These are phyloP conservation scores for Galeopsomyia nigrocyanea DNA, from an alignment of 2,888 invertebrate genomes.

Conservation along the genomic window DNA sequence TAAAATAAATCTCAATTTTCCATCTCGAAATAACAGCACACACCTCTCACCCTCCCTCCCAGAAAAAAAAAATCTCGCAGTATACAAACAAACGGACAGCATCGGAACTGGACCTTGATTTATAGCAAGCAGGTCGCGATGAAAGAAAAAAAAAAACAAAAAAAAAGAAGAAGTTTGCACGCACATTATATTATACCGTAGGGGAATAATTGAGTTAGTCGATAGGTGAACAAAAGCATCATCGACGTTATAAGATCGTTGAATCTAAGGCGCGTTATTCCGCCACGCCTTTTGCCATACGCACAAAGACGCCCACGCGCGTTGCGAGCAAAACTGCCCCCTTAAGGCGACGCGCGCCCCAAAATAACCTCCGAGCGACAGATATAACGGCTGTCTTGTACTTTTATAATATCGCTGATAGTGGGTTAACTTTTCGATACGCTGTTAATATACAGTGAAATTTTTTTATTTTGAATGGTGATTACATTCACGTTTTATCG, in stretches of 20 bases:
- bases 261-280: slow-evolving; percentile 17
- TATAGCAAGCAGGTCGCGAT: background rate
- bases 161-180: slow-evolving; percentile 2
- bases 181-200: slow-evolving; percentile 23
- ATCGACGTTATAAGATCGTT: slow-evolving; percentile 26
- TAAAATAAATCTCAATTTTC: too few species aligned
- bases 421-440: too few species aligned
- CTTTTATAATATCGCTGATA: too few species aligned
- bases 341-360: slow-evolving; percentile 6
- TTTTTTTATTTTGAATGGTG: too few species aligned
- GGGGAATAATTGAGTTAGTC: slow-evolving; percentile 37
- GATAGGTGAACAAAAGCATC: slow-evolving; percentile 24
- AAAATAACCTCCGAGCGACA: background rate
- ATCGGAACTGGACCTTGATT: background rate
- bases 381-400: too few species aligned
- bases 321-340: slow-evolving; percentile 29
- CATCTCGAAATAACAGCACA: too few species aligned
- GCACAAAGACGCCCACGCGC: slow-evolving; percentile 36
- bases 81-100: background rate
- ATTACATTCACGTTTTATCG: too few species aligned
- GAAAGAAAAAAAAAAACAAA: background rate
- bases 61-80: too few species aligned
- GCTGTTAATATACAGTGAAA: too few species aligned
- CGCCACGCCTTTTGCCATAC: slow-evolving; percentile 39
- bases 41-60: too few species aligned